These are phyloP conservation scores for Lottia scabra DNA, from an alignment of 2,888 invertebrate genomes.

Conservation along the genomic window DNA sequence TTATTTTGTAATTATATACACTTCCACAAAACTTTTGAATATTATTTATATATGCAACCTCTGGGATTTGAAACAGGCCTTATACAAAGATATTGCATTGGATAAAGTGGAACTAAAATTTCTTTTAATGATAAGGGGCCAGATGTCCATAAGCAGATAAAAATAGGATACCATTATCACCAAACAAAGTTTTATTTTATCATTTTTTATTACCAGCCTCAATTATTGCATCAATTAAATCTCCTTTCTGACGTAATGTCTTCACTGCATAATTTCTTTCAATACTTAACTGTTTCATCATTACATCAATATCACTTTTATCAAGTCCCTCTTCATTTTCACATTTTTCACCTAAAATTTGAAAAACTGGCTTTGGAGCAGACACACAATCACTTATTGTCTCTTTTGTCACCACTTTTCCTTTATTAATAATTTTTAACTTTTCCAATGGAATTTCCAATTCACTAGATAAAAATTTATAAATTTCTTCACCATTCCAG, in stretches of 20 bases:
- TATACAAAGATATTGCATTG: no score
- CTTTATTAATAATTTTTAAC: slow-evolving; percentile 57
- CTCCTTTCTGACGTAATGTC: slow-evolving; percentile 41
- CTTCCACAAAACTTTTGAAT: no score
- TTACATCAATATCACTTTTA: slow-evolving; percentile 44
- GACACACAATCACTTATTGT: slow-evolving; percentile 31
- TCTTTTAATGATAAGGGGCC: no score
- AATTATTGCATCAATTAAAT: slow-evolving; percentile 57
- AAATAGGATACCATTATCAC: no score
- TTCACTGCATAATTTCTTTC: slow-evolving; percentile 54
- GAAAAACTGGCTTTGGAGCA: slow-evolving; percentile 49
- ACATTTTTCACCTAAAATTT: slow-evolving; percentile 52
- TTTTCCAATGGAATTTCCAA: slow-evolving; percentile 51
- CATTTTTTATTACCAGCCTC: slow-evolving; percentile 17
- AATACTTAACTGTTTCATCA: slow-evolving; percentile 53
- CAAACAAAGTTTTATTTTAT: no score
- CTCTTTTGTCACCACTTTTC: slow-evolving; percentile 39
- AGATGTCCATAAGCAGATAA: no score
- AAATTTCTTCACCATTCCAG: slow-evolving; percentile 48
- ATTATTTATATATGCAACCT: no score
- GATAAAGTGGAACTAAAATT: no score
- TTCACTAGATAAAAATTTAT: slow-evolving; percentile 41
- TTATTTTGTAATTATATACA: no score
- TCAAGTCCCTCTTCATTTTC: slow-evolving; percentile 49
- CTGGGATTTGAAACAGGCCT: no score